phyloP scores from a whole-genome alignment of 2,113 vertebrate genomes.

The Brienomyrus longianalis region DNA sequence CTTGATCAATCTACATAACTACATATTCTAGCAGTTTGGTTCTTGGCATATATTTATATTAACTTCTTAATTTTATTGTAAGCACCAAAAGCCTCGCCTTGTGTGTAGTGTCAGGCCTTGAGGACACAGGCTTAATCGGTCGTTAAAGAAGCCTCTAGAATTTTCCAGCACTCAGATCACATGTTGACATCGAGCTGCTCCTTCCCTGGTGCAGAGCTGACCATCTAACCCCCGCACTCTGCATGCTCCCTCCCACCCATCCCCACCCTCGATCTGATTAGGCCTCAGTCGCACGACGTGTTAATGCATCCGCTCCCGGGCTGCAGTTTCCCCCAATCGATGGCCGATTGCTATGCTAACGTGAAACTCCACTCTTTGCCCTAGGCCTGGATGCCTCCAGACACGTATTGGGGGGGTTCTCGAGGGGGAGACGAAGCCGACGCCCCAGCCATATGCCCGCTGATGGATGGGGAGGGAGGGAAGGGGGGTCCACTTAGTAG shows the following conservation, averaged over 20 bases:
- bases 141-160: neutral
- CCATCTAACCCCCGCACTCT: neutral
- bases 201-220: neutral
- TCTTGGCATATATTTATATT: neutral
- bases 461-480: neutral
- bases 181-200: neutral
- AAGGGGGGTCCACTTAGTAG: neutral
- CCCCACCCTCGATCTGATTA: neutral
- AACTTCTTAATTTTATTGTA: neutral
- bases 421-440: neutral
- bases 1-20: neutral
- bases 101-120: neutral
- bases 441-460: neutral
- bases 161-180: neutral
- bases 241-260: neutral
- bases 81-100: neutral
- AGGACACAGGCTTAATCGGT: neutral
- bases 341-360: neutral
- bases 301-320: neutral
- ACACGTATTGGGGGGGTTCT: neutral
- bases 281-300: neutral
- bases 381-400: neutral
- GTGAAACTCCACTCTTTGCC: neutral
- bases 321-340: slow-evolving; percentile 1
- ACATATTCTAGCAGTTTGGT: neutral